Evolutionary conservation across 64 coral and sea anemone genomes (phyloP), one percentile per base, ranked within the genome.

Genomic region (Dendronephthya gigantea): DNA sequence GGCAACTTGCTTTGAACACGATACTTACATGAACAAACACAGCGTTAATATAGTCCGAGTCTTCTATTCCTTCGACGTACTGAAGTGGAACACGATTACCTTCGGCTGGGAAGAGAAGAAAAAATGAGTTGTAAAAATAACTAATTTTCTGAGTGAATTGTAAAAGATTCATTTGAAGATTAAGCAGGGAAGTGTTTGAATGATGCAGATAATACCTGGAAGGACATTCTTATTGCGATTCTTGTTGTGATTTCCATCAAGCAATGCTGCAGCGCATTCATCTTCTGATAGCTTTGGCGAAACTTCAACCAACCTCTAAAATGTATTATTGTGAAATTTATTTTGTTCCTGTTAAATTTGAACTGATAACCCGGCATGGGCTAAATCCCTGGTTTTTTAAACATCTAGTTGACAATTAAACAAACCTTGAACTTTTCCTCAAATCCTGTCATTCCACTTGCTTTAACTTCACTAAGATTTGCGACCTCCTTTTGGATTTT

Each of bases 31-130:
- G 5, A 79, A 79, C 72, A 79, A 79, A 79, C 1, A 34, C 30
- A 79, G 72, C 72, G 36, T 79, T 79, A 11, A 79, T 79, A 29
- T 79, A 79, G 36, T 79, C 72, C 15, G 72, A 79, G 13, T 79
- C 36, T 39, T 79, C 72, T 33, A 39, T 33, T 36, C 72, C 72
- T 13, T 39, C 36, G 72, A 79, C 15, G 22, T 79, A 39, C 36
- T 79, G 72, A 6, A 79, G 32, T 15, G 72, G 72, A 39, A 79
- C 72, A 4, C 72, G 30, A 34, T 34, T 39, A 33, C 31, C 7
- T 19, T 79, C 72, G 36, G 72, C 72, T 79, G 36, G 0, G 36
- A n/a, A 23, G 55, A 9, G 9, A 79, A 34, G 29, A 79, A 12
- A 33, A 39, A 33, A n/a, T n/a, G n/a, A n/a, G n/a, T n/a, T n/a